These are phyloP conservation scores for Tenualosa thibaudeaui DNA, from an alignment of 2,797 vertebrate genomes.

Conservation along the genomic window DNA sequence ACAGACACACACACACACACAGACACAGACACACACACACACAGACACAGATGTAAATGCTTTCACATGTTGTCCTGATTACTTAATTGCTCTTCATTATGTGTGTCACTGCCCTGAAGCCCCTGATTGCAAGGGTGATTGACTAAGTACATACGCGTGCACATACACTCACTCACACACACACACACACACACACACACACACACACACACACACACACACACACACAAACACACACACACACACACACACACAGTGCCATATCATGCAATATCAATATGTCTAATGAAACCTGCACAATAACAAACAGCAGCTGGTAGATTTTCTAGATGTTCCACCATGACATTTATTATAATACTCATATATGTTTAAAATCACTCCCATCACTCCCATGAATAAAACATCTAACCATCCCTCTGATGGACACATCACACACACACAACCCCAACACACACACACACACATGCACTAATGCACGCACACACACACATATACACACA, in stretches of 20 bases:
- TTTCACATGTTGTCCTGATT: not conserved
- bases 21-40: not conserved
- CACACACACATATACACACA: not conserved
- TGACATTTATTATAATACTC: not conserved
- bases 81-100: conserved; percentile 7
- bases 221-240: not conserved
- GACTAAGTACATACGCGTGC: not conserved
- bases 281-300: too few relatives aligned
- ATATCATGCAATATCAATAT: too few relatives aligned
- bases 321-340: not conserved
- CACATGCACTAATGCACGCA: not conserved
- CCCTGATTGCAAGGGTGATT: conserved; percentile 5
- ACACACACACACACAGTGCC: not conserved
- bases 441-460: not conserved
- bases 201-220: conserved; percentile 14
- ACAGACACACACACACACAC: conserved; percentile 1
- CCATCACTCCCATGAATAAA: not conserved
- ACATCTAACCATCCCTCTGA: not conserved
- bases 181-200: not conserved
- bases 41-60: not conserved
- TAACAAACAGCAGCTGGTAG: not conserved
- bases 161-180: not conserved
- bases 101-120: not conserved
- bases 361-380: not conserved
- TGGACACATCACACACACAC: not conserved